Evolutionary conservation across 1,140 invertebrate species (phyloP), one percentile per base, ranked within the genome.

Genomic region (Batillaria attramentaria): DNA sequence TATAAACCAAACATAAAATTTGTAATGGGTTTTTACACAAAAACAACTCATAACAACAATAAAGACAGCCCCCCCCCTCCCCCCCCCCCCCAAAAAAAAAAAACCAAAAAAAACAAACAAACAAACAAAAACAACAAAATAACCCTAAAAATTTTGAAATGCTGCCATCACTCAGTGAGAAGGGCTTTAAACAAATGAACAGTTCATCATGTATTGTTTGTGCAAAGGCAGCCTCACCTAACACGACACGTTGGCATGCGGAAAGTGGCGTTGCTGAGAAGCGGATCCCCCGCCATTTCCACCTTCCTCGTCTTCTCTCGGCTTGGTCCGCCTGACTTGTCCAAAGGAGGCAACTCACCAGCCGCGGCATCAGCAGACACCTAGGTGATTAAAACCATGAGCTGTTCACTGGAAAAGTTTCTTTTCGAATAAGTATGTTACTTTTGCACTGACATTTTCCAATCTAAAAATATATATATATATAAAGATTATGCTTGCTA

Each of bases 181-280:
- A 57, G 20, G 6, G 20, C 73, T 31, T 65, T 31, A 35, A 20
- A 62, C n/a, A 31, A n/a, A 10, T 65, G 16, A n/a, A 24, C 46
- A 75, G 41, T 75, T 54, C 50, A 60, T 37, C 24, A 31, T n/a
- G 4, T 10, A 18, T 0, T n/a, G n/a, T n/a, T n/a, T n/a, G n/a
- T n/a, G n/a, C n/a, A 54, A 66, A 77, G 20, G 42, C n/a, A 41
- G 28, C 42, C 54, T 79, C 90, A 93, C 93, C 93, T 94, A 81
- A 95, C 93, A 84, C 93, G 93, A 89, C 94, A 95, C 66, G 90
- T 90, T 37, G 87, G 90, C 84, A 92, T 83, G 84, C 86, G 83
- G 80, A 88, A 79, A 75, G 87, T 85, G 86, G 91, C 87, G 39
- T 82, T 79, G 81, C 85, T 88, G 8, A 89, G 83, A 18, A 84